These are phyloP conservation scores for Atta colombica DNA, from an alignment of 1,140 invertebrate genomes.

Conservation along the genomic window DNA sequence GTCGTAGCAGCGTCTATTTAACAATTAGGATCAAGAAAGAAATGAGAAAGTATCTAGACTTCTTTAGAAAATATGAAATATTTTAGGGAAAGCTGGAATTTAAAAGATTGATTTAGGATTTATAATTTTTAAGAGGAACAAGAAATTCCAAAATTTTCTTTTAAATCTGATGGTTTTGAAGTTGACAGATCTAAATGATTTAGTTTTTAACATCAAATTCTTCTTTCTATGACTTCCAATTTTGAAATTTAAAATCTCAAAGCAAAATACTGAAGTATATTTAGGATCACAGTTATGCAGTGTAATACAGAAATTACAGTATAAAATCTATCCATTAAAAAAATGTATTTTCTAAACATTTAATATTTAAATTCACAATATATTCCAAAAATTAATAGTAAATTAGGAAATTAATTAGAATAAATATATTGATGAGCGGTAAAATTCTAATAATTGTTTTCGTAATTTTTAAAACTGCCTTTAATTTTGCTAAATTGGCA, in stretches of 20 bases:
- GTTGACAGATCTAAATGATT: background rate
- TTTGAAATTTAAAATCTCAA: background rate
- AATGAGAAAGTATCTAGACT: background rate
- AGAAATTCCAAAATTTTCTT: background rate
- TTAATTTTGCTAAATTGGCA: background rate
- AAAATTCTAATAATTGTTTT: background rate
- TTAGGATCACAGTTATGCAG: background rate
- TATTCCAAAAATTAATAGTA: too few species aligned
- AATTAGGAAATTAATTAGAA: too few species aligned
- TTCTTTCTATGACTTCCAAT: background rate
- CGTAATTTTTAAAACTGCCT: background rate
- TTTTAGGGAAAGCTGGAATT: conserved; percentile 37
- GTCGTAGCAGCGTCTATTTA: conserved; percentile 77
- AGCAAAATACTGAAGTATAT: background rate
- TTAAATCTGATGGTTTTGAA: background rate
- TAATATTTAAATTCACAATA: background rate
- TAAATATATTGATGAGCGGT: background rate
- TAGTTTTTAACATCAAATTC: background rate
- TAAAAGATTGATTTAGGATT: background rate
- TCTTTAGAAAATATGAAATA: background rate
- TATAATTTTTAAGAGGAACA: background rate
- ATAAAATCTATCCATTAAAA: background rate
- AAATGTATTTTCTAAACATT: background rate
- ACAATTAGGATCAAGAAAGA: background rate
- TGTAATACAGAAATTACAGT: background rate